Percentiles rank a stretch among this genome's conserved stretches.
phyloP scores from a whole-genome alignment of 1,140 invertebrate species.

The Dendroctonus ponderosae region DNA sequence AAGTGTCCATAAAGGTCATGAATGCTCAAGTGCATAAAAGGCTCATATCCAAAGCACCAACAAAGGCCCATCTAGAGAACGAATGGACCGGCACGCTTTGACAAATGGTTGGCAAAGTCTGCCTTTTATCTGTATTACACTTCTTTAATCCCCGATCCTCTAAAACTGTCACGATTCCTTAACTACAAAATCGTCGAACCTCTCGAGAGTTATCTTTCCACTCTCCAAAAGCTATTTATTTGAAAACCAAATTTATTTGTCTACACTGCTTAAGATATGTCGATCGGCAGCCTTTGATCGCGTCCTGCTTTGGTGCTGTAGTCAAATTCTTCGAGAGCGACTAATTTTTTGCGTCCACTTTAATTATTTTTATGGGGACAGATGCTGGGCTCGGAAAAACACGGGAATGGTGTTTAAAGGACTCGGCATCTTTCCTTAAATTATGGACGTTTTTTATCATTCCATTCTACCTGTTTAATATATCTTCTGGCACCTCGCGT shows the following conservation, averaged over 20 bases:
- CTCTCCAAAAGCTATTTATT: background rate
- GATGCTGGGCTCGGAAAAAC: too few species aligned
- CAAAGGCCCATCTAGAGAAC: too few species aligned
- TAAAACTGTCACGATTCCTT: conserved; percentile 9
- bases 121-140: conserved; percentile 5
- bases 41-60: too few species aligned
- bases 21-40: too few species aligned
- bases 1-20: too few species aligned
- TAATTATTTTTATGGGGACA: conserved; percentile 15
- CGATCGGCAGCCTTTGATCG: conserved; percentile 5
- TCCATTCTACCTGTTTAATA: too few species aligned
- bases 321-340: conserved; percentile 10
- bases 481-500: too few species aligned
- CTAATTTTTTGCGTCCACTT: conserved; percentile 11
- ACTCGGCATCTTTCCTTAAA: too few species aligned
- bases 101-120: too few species aligned
- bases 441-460: too few species aligned
- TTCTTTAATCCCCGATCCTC: conserved; percentile 8
- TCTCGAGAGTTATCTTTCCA: conserved; percentile 5
- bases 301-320: background rate
- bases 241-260: conserved; percentile 17
- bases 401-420: too few species aligned
- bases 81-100: too few species aligned
- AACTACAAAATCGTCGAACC: conserved; percentile 6
- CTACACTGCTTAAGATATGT: conserved; percentile 6